A percentile compares a stretch with the other conserved stretches of the same genome.
Evolutionary conservation across 2,888 invertebrate genomes (phyloP).

Genomic region (Lasioglossum marginatum): DNA sequence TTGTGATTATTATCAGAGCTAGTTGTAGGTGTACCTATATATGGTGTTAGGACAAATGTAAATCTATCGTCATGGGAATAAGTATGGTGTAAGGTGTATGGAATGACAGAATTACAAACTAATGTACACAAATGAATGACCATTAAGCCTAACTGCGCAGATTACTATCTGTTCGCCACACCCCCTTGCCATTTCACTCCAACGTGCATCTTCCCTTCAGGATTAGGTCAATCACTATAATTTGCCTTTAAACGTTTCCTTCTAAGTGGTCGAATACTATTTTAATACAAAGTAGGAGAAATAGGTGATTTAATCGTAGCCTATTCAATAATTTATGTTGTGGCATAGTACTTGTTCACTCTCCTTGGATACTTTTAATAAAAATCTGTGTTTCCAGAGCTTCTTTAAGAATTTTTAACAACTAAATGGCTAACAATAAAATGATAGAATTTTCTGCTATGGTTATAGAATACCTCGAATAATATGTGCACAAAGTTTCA

Average conservation of each 20-base stretch:
- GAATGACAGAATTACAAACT: conserved; percentile 6
- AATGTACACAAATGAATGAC: background rate
- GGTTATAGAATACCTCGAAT: background rate
- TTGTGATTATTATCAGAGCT: background rate
- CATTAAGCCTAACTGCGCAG: background rate
- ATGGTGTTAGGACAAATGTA: background rate
- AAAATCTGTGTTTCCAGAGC: background rate
- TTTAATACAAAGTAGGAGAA: background rate
- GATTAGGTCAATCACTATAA: conserved; percentile 15
- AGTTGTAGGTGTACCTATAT: background rate
- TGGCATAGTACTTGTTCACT: background rate
- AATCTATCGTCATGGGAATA: background rate
- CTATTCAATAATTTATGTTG: background rate
- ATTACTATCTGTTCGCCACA: conserved; percentile 11
- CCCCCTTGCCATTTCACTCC: conserved; percentile 16
- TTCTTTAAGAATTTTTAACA: background rate
- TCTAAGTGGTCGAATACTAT: background rate
- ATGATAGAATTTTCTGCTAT: background rate
- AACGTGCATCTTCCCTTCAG: conserved; percentile 6
- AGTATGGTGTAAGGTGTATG: background rate
- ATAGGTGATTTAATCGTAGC: background rate
- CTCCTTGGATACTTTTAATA: background rate
- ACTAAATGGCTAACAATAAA: background rate
- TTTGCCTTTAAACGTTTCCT: background rate
- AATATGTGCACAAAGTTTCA: background rate